Base-by-base conservation (phyloP, 1,140 invertebrate genomes). In the Aphis craccivora region DNA sequence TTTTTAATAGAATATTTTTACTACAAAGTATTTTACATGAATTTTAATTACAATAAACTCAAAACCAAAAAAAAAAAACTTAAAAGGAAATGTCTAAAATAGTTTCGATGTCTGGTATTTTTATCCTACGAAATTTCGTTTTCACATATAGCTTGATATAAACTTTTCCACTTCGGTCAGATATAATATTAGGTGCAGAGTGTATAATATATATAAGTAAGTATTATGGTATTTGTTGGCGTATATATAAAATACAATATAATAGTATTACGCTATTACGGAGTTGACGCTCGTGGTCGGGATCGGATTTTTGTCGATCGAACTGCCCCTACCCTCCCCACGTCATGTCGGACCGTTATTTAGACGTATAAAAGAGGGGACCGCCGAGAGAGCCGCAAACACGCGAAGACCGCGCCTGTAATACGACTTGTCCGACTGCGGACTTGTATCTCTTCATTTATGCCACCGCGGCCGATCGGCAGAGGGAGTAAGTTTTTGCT, bases 381-480 rank as follows among this genome's bases (percentile, higher is more conserved):
- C 8, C 35, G 6, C 76, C 35, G 76, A 37, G n/a, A 23, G 35
- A 9, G 35, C 35, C 18, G n/a, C 18, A n/a, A 81, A 67, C 60
- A 67, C 30, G 76, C 35, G 35, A 37, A 83, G 76, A 37, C 35
- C 22, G 7, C 76, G 35, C 18, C n/a, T n/a, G n/a, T n/a, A 48
- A 48, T 87, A 89, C n/a, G 48, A 60, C 37, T 37, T 90, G 25
- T 30, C 43, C 43, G 51, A 25, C 51, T 55, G 35, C 53, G 35
- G 89, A 60, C 89, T 86, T 93, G 91, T 93, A 93, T 93, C 91
- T 93, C 91, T 93, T 84, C 81, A 55, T 93, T 83, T 40, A 23
- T 35, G n/a, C 81, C 48, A 51, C 48, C 37, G n/a, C 87, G 35
- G 0, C n/a, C 22, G 48, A 40, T 37, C 5, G 35, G 53, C 0